These are phyloP conservation scores for Erynnis tages DNA, from an alignment of 2,888 invertebrate genomes.

Conservation along the genomic window DNA sequence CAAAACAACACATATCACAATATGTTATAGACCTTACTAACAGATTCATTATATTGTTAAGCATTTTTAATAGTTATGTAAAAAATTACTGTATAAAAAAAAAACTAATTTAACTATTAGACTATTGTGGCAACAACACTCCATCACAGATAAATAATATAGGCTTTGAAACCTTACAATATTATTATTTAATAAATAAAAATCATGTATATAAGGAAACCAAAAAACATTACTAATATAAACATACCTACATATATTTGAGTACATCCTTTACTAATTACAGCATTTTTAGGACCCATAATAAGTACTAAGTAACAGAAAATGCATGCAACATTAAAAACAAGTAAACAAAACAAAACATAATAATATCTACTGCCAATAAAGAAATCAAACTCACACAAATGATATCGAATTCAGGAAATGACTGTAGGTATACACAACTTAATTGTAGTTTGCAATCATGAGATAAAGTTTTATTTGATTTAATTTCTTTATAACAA, in stretches of 20 bases:
- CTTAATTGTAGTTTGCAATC: neutral
- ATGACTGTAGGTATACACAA: no score
- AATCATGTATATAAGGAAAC: neutral
- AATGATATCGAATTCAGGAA: neutral
- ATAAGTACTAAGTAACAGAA: neutral
- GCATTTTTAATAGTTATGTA: slow-evolving; percentile 42
- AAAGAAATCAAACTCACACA: slow-evolving; percentile 2
- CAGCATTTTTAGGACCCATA: neutral
- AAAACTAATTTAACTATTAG: slow-evolving; percentile 32
- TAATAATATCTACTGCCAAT: slow-evolving; percentile 21
- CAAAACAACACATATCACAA: slow-evolving; percentile 47
- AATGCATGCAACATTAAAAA: slow-evolving; percentile 7
- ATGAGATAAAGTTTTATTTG: neutral
- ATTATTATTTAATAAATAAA: slow-evolving; percentile 1
- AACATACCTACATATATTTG: neutral
- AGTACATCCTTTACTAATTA: neutral
- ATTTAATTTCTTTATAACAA: neutral
- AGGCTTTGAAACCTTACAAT: neutral
- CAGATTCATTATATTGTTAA: slow-evolving; percentile 43
- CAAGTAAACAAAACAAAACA: slow-evolving; percentile 1
- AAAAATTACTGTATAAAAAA: slow-evolving; percentile 45
- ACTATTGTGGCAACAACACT: slow-evolving; percentile 40
- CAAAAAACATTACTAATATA: neutral
- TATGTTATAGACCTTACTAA: slow-evolving; percentile 63
- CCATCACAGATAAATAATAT: slow-evolving; percentile 56